Conservation (phyloP, 1,140 invertebrate genomes). For the Aricia agestis region DNA sequence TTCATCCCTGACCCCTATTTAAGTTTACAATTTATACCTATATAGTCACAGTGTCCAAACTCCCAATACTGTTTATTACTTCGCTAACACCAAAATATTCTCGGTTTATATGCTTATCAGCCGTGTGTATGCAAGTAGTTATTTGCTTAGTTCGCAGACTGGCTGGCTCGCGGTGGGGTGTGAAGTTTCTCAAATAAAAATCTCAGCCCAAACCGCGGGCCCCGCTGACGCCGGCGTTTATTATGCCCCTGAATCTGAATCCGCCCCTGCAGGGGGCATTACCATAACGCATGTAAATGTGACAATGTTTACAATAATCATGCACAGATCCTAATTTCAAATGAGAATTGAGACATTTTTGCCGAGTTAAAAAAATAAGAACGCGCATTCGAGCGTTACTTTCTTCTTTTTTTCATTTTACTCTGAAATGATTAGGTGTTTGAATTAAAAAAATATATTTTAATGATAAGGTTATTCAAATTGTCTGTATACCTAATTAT, state of each 20-base stretch:
- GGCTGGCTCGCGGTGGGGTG: slow-evolving; percentile 39
- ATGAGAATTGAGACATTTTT: background rate
- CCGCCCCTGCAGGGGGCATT: slow-evolving; percentile 29
- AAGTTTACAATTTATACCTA: too few relatives aligned
- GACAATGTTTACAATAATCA: slow-evolving; percentile 23
- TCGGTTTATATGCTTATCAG: background rate
- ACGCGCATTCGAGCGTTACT: too few relatives aligned
- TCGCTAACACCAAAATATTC: too few relatives aligned
- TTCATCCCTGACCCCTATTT: too few relatives aligned
- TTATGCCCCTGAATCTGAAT: slow-evolving; percentile 30
- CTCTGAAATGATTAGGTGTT: too few relatives aligned
- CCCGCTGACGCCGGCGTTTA: slow-evolving; percentile 50
- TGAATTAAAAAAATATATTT: too few relatives aligned
- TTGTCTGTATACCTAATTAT: too few relatives aligned
- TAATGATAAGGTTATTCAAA: too few relatives aligned
- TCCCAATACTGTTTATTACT: too few relatives aligned
- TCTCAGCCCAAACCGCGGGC: slow-evolving; percentile 40
- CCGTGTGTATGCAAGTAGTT: slow-evolving; percentile 46
- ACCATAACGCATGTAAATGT: slow-evolving; percentile 34
- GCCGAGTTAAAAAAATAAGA: too few relatives aligned
- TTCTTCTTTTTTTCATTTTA: too few relatives aligned
- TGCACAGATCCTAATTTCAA: background rate
- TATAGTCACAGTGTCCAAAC: too few relatives aligned
- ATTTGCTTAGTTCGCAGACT: slow-evolving; percentile 70
- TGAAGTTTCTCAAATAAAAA: slow-evolving; percentile 69